Percentiles rank a stretch among this genome's conserved stretches.
Conservation (phyloP, 1,140 invertebrate species). For the Phenacoccus solenopsis region DNA sequence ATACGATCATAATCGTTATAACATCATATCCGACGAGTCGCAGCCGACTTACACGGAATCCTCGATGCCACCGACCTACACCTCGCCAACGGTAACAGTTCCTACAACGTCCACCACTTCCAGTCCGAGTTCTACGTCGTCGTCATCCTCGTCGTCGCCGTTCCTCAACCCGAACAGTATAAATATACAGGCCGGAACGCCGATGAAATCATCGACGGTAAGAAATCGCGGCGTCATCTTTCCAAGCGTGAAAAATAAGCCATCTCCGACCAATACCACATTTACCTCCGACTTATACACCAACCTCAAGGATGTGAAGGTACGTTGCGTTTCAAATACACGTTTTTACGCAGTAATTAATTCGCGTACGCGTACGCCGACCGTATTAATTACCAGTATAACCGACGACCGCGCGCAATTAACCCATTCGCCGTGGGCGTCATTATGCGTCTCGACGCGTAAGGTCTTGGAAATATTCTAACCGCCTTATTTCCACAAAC, state of each 20-base stretch:
- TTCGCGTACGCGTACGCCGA: too few species aligned
- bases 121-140: slow-evolving; percentile 27
- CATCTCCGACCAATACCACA: slow-evolving; percentile 64
- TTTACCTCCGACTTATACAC: slow-evolving; percentile 52
- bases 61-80: slow-evolving; percentile 22
- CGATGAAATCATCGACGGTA: slow-evolving; percentile 24
- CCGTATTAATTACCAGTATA: too few species aligned
- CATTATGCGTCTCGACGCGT: too few species aligned
- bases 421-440: too few species aligned
- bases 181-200: slow-evolving; percentile 30
- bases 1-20: slow-evolving; percentile 42
- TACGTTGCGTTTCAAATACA: slow-evolving; percentile 35
- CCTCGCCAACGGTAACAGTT: slow-evolving; percentile 13
- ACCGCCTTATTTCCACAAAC: too few species aligned
- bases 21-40: slow-evolving; percentile 28
- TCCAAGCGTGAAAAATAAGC: slow-evolving; percentile 80
- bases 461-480: too few species aligned
- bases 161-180: slow-evolving; percentile 33
- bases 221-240: slow-evolving; percentile 71
- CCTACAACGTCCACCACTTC: slow-evolving; percentile 18
- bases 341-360: too few species aligned
- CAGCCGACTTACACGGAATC: slow-evolving; percentile 24
- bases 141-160: slow-evolving; percentile 27
- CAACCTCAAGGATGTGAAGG: slow-evolving; percentile 57
- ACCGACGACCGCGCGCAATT: too few species aligned